Evolutionary conservation across 2,888 invertebrate genomes (phyloP).

Genomic region (Terebella lapidaria): DNA sequence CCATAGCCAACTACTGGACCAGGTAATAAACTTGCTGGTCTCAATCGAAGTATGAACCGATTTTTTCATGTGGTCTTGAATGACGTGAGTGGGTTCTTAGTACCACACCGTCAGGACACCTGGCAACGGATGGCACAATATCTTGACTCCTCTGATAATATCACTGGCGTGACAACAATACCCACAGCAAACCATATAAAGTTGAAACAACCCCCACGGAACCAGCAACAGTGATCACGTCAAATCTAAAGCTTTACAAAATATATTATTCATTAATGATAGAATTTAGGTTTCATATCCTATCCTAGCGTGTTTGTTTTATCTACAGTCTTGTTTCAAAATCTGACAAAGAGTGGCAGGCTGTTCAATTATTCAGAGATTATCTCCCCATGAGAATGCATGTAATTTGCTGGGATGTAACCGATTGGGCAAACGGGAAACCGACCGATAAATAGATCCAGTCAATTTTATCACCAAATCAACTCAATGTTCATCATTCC

Average conservation of each 20-base stretch:
- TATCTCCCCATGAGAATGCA: too few species aligned
- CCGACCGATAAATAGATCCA: too few species aligned
- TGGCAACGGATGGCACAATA: conserved; percentile 23
- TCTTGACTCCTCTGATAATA: conserved; percentile 2
- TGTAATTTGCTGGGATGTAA: too few species aligned
- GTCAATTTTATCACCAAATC: too few species aligned
- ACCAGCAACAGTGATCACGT: background rate
- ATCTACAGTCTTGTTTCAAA: too few species aligned
- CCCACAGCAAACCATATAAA: too few species aligned
- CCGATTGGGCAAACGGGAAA: too few species aligned
- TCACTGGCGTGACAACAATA: background rate
- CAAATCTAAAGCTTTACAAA: too few species aligned
- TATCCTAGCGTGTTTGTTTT: too few species aligned
- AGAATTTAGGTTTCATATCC: conserved; percentile 30
- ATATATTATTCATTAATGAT: conserved; percentile 26
- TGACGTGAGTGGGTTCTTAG: conserved; percentile 48
- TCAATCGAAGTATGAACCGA: conserved; percentile 41
- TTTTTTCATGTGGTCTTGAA: conserved; percentile 40
- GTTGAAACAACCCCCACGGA: background rate
- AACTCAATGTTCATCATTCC: too few species aligned
- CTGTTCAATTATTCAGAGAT: too few species aligned
- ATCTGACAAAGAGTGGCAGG: too few species aligned
- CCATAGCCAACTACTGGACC: conserved; percentile 45
- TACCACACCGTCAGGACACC: conserved; percentile 30
- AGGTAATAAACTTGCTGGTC: conserved; percentile 49